Percentiles rank a stretch among this genome's conserved stretches.
phyloP scores from a whole-genome alignment of 2,888 invertebrate species.

The Adelphocoris suturalis region DNA sequence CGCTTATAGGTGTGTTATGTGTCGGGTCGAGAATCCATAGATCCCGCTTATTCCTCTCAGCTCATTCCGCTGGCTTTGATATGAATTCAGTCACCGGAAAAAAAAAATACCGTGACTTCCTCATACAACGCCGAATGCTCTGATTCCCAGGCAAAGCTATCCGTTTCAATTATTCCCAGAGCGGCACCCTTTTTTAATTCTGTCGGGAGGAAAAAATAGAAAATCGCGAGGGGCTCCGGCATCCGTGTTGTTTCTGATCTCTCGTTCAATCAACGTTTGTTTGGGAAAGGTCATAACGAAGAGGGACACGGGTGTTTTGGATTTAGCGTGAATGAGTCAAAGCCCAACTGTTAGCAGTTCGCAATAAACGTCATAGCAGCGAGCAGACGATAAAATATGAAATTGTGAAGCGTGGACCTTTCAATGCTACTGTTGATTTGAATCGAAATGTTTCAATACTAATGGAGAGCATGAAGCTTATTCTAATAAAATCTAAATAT shows the following conservation, averaged over 20 bases:
- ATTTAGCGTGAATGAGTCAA: neutral
- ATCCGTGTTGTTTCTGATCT: neutral
- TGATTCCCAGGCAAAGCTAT: constrained; percentile 8
- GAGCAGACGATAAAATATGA: too few species aligned
- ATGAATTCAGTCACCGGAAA: constrained; percentile 9
- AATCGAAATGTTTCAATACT: too few species aligned
- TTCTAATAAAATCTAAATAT: too few species aligned
- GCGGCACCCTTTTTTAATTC: neutral
- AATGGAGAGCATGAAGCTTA: too few species aligned
- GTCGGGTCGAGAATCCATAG: too few species aligned
- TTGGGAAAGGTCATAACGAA: constrained; percentile 22
- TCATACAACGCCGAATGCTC: neutral
- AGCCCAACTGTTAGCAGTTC: neutral
- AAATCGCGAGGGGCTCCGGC: neutral
- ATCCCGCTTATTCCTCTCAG: neutral
- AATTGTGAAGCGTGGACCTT: too few species aligned
- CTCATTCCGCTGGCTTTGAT: neutral
- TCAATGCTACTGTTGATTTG: too few species aligned
- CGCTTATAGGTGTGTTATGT: too few species aligned
- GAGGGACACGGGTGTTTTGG: neutral
- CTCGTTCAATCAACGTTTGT: constrained; percentile 8
- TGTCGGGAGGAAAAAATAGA: neutral
- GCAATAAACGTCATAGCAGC: neutral
- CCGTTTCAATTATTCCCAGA: neutral
- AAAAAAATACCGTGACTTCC: neutral